Conservation (phyloP, 1,140 invertebrate genomes). For the Gerris buenoi region DNA sequence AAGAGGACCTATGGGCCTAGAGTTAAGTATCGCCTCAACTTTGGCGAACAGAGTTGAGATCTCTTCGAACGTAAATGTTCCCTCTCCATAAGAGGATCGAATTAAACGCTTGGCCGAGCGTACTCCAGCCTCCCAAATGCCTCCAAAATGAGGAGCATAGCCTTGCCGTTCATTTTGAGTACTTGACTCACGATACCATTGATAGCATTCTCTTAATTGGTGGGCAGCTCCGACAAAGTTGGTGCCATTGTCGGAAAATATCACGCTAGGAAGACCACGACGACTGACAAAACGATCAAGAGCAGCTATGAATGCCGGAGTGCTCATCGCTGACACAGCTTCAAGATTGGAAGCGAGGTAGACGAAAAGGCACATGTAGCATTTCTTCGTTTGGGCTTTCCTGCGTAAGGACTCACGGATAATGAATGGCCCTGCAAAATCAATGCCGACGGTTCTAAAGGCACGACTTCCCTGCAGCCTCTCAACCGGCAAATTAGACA, state of each 20-base stretch:
- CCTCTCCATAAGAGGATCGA: conserved; percentile 18
- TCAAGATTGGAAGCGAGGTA: conserved; percentile 22
- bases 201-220: conserved; percentile 6
- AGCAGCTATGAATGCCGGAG: conserved; percentile 24
- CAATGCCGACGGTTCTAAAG: no score
- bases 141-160: conserved; percentile 29
- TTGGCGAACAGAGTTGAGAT: conserved; percentile 13
- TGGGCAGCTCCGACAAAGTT: conserved; percentile 29
- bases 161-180: not conserved
- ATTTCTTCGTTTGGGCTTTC: no score
- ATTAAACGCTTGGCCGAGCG: no score
- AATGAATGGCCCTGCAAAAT: no score
- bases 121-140: conserved; percentile 30
- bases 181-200: not conserved
- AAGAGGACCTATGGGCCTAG: conserved; percentile 16
- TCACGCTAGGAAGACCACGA: conserved; percentile 21
- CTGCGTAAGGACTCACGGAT: no score
- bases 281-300: conserved; percentile 31
- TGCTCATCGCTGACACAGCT: conserved; percentile 30
- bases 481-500: no score
- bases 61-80: conserved; percentile 19
- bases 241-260: conserved; percentile 28
- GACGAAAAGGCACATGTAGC: no score
- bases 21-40: conserved; percentile 22
- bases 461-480: conserved; percentile 30